Base-by-base conservation (phyloP, 2,797 vertebrate genomes). In the Trichosurus vulpecula region DNA sequence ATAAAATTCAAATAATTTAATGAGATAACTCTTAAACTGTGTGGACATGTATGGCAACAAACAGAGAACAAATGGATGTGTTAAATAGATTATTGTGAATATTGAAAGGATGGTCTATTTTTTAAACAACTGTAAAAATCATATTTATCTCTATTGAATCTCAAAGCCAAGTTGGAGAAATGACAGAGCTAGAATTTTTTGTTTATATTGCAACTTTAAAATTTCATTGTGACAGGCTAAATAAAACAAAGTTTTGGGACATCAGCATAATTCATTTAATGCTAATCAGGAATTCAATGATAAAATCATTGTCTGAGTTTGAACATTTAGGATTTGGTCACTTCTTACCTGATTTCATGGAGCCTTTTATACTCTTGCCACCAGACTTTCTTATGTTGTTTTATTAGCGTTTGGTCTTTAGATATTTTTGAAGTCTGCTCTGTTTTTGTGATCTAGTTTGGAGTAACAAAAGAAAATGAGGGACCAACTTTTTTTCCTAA, bases 341-440 rank as follows among this genome's bases (percentile, higher is more conserved):
- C 27, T 91, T 97, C 99, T 99, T 99, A 99, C 99, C 99, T 99
- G 98, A 97, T 98, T 98, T 99, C 98, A 81, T 95, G 97, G 51
- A 99, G 98, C 94, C 98, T 98, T 90, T 98, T 98, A 90, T 99
- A 98, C 97, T 99, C 99, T 95, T 98, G 98, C 99, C 99, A 99
- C 99, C 99, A 99, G 97, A 99, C 99, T 97, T 99, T 99, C 74
- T 96, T 98, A 97, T 99, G 99, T 96, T 99, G 99, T 94, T 99
- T 99, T 96, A 99, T 97, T 81, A 99, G 97, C 95, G 98, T 99
- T 98, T 98, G 99, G 95, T 99, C 99, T 98, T 99, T 99, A 96
- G 98, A 99, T 94, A 96, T 96, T 98, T 99, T 99, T 98, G 99
- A 99, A 93, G 98, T 98, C 97, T 98, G 98, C 93, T 99, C 95